phyloP scores from a whole-genome alignment of 53 echinoderm and acorn worm genomes.

The Patiria pectinifera region DNA sequence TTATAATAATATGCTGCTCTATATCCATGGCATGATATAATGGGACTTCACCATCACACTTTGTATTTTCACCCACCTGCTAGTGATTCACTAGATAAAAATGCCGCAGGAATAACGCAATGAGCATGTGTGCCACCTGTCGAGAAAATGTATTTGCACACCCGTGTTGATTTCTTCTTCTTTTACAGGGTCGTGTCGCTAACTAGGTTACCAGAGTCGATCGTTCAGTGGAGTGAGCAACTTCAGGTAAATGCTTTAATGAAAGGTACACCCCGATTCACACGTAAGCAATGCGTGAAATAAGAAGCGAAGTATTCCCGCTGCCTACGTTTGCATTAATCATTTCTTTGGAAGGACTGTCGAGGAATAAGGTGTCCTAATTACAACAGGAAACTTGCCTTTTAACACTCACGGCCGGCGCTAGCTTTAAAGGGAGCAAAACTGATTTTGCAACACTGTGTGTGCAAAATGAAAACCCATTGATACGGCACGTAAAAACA shows the following conservation, averaged over 20 bases:
- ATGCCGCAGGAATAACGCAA: neutral
- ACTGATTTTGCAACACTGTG: no score
- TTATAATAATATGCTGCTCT: no score
- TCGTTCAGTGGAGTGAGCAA: slow-evolving; percentile 79
- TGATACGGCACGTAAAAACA: no score
- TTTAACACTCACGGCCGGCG: neutral
- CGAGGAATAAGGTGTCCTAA: neutral
- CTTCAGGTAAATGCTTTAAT: slow-evolving; percentile 72
- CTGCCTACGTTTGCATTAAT: neutral
- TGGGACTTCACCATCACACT: neutral
- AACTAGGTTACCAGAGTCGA: slow-evolving; percentile 71
- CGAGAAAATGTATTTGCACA: neutral
- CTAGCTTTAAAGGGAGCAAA: no score
- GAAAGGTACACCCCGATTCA: neutral
- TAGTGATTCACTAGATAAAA: neutral
- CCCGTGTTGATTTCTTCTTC: slow-evolving; percentile 2
- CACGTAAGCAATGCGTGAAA: neutral
- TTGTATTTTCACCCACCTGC: neutral
- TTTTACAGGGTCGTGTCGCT: slow-evolving; percentile 75
- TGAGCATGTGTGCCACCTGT: neutral
- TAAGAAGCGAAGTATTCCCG: neutral
- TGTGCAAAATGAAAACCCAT: no score
- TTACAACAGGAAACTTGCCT: neutral
- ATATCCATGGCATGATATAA: no score
- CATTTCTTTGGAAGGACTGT: neutral